These are phyloP conservation scores for Varecia variegata DNA, from an alignment of 2,797 vertebrate genomes.

Conservation along the genomic window DNA sequence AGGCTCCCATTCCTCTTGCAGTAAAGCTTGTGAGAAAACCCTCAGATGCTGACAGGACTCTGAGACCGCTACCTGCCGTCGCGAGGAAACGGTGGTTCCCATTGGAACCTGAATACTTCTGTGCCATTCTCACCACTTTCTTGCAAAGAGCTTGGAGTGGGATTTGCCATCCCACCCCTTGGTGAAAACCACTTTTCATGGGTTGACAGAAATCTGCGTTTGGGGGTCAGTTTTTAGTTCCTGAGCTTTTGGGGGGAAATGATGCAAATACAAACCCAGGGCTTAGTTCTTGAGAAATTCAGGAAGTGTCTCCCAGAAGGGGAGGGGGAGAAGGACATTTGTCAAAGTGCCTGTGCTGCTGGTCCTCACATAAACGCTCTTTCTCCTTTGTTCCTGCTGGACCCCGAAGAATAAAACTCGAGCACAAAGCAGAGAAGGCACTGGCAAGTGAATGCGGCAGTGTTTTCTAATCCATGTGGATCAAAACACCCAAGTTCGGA, in stretches of 20 bases:
- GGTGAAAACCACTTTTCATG: conserved; percentile 70
- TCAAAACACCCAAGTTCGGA: conserved; percentile 82
- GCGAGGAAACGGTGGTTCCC: neutral
- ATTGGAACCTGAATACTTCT: neutral
- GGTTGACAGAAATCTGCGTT: conserved; percentile 70
- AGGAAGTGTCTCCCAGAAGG: conserved; percentile 71
- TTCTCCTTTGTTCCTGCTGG: conserved; percentile 81
- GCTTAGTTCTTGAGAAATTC: conserved; percentile 76
- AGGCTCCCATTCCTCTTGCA: neutral
- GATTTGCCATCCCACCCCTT: conserved; percentile 43
- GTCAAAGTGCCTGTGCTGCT: conserved; percentile 73
- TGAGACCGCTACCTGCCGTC: neutral
- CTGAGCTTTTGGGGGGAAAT: conserved; percentile 73
- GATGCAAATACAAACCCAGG: conserved; percentile 76
- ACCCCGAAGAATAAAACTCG: conserved; percentile 81
- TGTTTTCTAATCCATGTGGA: conserved; percentile 85
- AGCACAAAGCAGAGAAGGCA: conserved; percentile 81
- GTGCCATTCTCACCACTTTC: neutral
- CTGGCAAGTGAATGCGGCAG: conserved; percentile 79
- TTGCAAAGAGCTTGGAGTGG: conserved; percentile 11
- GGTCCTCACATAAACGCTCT: conserved; percentile 58
- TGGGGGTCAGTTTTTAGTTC: conserved; percentile 52
- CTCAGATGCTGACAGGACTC: neutral
- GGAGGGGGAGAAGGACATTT: conserved; percentile 68
- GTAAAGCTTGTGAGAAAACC: neutral